Base-by-base conservation (phyloP, 1,140 invertebrate species). In the Dreissena polymorpha region DNA sequence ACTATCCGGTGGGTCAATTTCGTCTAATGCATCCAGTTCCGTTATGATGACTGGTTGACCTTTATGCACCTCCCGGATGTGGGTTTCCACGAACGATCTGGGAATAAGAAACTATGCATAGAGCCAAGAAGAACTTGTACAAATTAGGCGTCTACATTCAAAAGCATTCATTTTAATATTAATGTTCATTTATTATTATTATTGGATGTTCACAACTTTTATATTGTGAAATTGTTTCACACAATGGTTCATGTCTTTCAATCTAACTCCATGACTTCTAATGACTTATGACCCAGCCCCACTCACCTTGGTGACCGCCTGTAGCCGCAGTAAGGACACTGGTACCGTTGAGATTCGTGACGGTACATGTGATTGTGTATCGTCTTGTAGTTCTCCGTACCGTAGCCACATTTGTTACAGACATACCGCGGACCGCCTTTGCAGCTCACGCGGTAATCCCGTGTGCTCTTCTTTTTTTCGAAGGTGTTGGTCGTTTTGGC, bases 311-410 rank as follows among this genome's bases (percentile, higher is more conserved):
- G 81, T 10, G 81, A 83, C 0, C 74, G 65, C 69, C 73, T 75
- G 53, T 83, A 83, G 2, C 81, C 81, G 51, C 81, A 83, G 53
- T 83, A 83, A 12, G 72, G 81, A 70, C 81, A 83, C 29, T 83
- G 73, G 21, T 83, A 83, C 0, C 73, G 64, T 27, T 83, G 81
- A 60, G 73, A 71, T 39, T 83, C 81, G 57, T 83, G 81, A 23
- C 74, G 51, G 39, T 83, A 77, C 81, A 83, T 83, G 55, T 83
- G 81, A 39, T 76, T 83, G 49, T 83, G 81, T 39, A 83, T 83
- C 0, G 81, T 83, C 27, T 83, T 83, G 73, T 83, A 83, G 39
- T 83, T 83, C 39, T 83, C 73, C 21, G 81, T 83, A 8, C 73
- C 73, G 25, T 83, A 83, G n/a, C 68, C 72, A 69, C 81, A 83